Percentiles rank a stretch among this genome's conserved stretches.
Conservation (phyloP, 1,140 invertebrate species). For the Polyergus mexicanus region DNA sequence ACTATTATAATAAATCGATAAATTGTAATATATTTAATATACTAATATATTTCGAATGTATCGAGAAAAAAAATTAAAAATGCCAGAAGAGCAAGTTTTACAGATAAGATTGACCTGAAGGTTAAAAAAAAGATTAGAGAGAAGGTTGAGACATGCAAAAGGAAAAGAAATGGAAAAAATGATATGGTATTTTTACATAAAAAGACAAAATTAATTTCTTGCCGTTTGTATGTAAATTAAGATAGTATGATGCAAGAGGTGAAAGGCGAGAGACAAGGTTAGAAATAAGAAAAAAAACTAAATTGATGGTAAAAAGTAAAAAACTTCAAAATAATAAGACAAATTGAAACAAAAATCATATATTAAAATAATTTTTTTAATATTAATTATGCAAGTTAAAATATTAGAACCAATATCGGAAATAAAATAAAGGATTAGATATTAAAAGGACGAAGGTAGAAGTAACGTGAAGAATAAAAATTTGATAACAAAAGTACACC, state of each 20-base stretch:
- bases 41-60: neutral
- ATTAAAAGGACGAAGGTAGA: neutral
- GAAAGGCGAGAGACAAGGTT: neutral
- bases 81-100: neutral
- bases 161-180: neutral
- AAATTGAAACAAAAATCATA: constrained; percentile 8
- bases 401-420: neutral
- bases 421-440: neutral
- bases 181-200: neutral
- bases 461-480: neutral
- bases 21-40: no score
- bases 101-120: constrained; percentile 22
- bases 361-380: neutral
- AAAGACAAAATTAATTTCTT: neutral
- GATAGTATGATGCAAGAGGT: neutral
- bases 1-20: no score
- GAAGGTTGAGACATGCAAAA: neutral
- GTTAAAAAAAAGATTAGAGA: constrained; percentile 5
- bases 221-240: neutral
- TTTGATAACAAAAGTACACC: neutral
- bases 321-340: neutral
- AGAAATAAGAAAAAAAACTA: neutral
- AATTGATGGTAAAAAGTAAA: neutral
- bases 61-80: neutral
- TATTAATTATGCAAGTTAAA: neutral